These are phyloP conservation scores for Loriculus beryllinus DNA, from an alignment of 2,797 vertebrate genomes.

Conservation along the genomic window DNA sequence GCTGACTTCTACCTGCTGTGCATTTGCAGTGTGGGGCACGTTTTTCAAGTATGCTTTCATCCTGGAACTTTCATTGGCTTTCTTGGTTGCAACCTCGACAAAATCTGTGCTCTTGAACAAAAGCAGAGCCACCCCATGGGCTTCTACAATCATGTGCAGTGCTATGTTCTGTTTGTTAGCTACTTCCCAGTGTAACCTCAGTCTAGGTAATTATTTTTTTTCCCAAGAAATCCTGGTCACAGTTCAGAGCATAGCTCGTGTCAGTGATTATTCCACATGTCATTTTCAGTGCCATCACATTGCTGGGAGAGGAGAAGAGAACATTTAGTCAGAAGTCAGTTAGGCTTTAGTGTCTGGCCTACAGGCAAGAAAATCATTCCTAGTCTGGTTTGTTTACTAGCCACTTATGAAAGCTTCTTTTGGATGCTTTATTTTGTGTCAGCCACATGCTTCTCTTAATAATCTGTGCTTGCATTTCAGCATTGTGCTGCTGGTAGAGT, in stretches of 20 bases:
- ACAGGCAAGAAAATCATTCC: neutral
- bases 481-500: neutral
- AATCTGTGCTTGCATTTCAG: neutral
- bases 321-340: neutral
- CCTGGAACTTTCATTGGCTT: neutral
- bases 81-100: neutral
- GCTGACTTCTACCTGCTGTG: neutral
- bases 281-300: neutral
- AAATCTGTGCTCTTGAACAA: neutral
- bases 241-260: neutral
- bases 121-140: neutral
- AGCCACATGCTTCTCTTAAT: neutral
- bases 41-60: neutral
- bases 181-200: neutral
- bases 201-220: neutral
- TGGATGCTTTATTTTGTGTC: neutral
- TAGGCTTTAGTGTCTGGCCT: neutral
- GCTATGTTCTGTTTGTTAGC: neutral
- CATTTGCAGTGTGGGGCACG: neutral
- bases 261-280: neutral
- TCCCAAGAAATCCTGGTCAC: neutral
- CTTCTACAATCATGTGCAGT: accelerated
- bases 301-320: neutral
- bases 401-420: neutral
- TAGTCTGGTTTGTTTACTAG: neutral